phyloP scores from a whole-genome alignment of 2,888 invertebrate species.

The Spialia ferax region DNA sequence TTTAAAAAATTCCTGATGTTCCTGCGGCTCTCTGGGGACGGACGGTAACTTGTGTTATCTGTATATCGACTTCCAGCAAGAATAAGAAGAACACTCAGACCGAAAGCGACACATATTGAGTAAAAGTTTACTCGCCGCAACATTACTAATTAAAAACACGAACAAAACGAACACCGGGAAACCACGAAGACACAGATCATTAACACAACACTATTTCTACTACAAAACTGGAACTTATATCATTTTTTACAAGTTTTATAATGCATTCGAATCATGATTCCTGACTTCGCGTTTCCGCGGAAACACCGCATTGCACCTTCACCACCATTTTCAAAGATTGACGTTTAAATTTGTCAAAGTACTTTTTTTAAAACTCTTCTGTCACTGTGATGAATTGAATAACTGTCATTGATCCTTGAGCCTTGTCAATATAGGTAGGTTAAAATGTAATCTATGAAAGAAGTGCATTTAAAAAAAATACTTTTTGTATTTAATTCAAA shows the following conservation, averaged over 20 bases:
- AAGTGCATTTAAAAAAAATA: neutral
- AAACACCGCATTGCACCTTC: conserved; percentile 85
- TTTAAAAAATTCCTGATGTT: conserved; percentile 86
- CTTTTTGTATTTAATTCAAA: neutral
- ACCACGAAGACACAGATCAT: conserved; percentile 57
- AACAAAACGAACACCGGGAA: conserved; percentile 56
- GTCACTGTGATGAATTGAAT: conserved; percentile 6
- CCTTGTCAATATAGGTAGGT: no score
- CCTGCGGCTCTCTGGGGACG: conserved; percentile 74
- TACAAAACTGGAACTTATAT: conserved; percentile 68
- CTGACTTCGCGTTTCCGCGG: conserved; percentile 77
- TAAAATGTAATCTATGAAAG: no score
- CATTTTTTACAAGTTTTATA: conserved; percentile 71
- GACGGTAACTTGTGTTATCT: conserved; percentile 82
- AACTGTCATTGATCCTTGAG: conserved; percentile 25
- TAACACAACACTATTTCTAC: conserved; percentile 58
- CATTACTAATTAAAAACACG: conserved; percentile 72
- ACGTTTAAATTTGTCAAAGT: conserved; percentile 51
- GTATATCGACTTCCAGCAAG: conserved; percentile 85
- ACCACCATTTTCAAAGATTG: conserved; percentile 68
- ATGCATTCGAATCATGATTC: conserved; percentile 74
- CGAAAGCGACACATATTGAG: conserved; percentile 83
- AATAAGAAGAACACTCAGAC: conserved; percentile 82
- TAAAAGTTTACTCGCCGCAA: conserved; percentile 83
- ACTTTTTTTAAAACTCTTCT: conserved; percentile 44